These are phyloP conservation scores for Eurypyga helias DNA, from an alignment of 2,113 vertebrate genomes.

Conservation along the genomic window DNA sequence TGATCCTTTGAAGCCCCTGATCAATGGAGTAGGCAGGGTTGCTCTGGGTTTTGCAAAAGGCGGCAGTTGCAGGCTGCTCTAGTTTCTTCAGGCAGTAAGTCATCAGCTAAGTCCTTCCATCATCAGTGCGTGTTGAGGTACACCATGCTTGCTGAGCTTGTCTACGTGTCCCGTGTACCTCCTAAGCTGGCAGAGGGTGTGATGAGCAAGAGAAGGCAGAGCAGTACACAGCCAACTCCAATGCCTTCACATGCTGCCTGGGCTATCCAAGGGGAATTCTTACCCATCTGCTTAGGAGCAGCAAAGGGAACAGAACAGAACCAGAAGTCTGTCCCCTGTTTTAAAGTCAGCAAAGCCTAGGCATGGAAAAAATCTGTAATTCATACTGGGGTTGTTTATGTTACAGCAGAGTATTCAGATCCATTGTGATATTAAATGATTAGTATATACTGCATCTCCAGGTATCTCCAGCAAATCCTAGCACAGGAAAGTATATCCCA, in stretches of 20 bases:
- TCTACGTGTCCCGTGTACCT: background rate
- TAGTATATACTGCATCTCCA: background rate
- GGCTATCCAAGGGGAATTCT: background rate
- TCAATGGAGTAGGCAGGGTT: background rate
- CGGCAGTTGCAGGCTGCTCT: background rate
- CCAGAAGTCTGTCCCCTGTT: background rate
- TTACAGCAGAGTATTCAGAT: background rate
- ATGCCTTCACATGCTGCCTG: background rate
- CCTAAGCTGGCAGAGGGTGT: background rate
- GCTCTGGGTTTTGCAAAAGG: background rate
- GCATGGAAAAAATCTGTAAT: background rate
- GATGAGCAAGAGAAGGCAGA: background rate
- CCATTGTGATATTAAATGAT: background rate
- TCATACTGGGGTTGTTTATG: background rate
- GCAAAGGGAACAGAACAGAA: background rate
- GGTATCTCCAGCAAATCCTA: slow-evolving; percentile 31
- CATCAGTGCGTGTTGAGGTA: background rate
- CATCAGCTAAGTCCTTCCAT: background rate
- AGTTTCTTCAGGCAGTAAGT: background rate
- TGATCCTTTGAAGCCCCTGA: background rate
- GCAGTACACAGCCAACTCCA: background rate
- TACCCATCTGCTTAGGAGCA: background rate
- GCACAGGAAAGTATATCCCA: slow-evolving; percentile 33
- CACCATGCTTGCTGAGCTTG: background rate
- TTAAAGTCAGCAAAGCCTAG: background rate